Evolutionary conservation across 2,113 vertebrate genomes (phyloP).

Genomic region (Clarias gariepinus): DNA sequence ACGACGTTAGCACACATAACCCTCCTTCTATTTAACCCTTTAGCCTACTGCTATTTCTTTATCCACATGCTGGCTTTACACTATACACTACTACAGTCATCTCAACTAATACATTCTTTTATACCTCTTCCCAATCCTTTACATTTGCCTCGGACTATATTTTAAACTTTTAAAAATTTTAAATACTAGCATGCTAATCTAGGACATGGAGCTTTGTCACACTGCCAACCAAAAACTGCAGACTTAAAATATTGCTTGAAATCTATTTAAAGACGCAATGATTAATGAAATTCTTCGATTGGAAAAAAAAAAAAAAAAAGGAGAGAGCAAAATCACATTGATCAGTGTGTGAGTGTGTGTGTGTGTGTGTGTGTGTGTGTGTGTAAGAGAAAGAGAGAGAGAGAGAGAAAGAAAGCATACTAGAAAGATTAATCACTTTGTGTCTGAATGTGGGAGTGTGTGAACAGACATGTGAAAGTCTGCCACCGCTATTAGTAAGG

Average conservation of each 20-base stretch:
- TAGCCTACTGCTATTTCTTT: no score
- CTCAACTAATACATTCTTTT: background rate
- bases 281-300: background rate
- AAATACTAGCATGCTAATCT: constrained; percentile 3
- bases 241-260: background rate
- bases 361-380: no score
- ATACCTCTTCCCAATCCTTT: no score
- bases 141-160: background rate
- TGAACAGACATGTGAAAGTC: constrained; percentile 6
- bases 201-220: background rate
- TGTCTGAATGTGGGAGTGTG: constrained; percentile 16
- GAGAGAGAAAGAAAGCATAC: background rate
- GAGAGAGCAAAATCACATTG: background rate
- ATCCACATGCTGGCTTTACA: no score
- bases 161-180: background rate
- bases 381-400: background rate
- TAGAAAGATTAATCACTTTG: background rate
- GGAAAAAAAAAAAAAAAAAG: no score
- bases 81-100: background rate
- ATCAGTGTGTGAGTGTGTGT: background rate
- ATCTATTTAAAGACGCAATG: background rate
- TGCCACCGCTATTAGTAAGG: constrained; percentile 6
- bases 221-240: background rate
- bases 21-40: background rate
- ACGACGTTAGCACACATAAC: no score